Evolutionary conservation across 2,113 vertebrate genomes (phyloP), one percentile per base, ranked within the genome.

Genomic region (Natator depressus): DNA sequence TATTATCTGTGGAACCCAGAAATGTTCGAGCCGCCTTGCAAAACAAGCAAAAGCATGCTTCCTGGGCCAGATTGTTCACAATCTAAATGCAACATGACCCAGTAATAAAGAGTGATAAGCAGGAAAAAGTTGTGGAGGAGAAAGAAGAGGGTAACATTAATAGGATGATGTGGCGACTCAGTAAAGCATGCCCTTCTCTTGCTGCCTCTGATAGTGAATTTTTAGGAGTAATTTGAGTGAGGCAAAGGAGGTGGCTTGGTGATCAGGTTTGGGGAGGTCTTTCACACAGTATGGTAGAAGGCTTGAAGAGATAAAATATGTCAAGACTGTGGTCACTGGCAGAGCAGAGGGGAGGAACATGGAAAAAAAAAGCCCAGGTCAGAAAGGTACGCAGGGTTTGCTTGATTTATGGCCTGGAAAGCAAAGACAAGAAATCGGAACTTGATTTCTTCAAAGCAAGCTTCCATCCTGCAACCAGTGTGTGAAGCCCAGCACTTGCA

Each of bases 401-500:
- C 51, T 22, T 79, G 83, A 89, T 79, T 94, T 91, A 91, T 31
- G 57, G 19, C 88, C 80, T 8, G 2, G 54, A 51, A 91, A 95
- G 50, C 62, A 91, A 89, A 92, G 53, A 89, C 57, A 31, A 93
- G 47, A 89, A 35, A 46, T 65, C 47, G 50, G 80, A 47, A 11
- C 91, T 94, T 96, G 81, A 55, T 82, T 90, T 86, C 31, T 80
- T 72, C 53, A 69, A 91, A 89, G 54, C 47, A 91, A 92, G 88
- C 85, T 79, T 95, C 85, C 85, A 69, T 10, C 85, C 25, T 55
- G n/a, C n/a, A 50, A 49, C 27, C 46, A 50, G 27, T 2, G 13
- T 88, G 79, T 38, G n/a, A 78, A 87, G 79, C 85, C 75, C 85
- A 76, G 42, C 24, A 14, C 62, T 88, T 62, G 27, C 0, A 1